Evolutionary conservation across 2,888 invertebrate species (phyloP).

Genomic region (Acleris laterana): DNA sequence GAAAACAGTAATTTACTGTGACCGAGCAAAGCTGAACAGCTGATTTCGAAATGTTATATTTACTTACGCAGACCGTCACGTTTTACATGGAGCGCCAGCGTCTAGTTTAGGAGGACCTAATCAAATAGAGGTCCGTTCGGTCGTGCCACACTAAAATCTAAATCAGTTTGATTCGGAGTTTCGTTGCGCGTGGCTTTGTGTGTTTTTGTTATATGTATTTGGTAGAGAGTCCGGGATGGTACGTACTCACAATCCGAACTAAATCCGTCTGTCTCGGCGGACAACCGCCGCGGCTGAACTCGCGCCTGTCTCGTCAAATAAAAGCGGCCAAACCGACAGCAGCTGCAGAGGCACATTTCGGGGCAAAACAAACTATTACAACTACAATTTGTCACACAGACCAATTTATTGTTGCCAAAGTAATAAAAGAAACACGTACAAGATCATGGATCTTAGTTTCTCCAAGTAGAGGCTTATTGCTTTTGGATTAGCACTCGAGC

Average conservation of each 20-base stretch:
- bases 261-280: conserved; percentile 27
- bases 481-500: conserved; percentile 5
- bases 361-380: conserved; percentile 16
- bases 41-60: conserved; percentile 5
- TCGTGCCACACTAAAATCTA: conserved; percentile 15
- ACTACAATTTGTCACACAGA: too few relatives aligned
- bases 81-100: conserved; percentile 14
- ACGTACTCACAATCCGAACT: conserved; percentile 22
- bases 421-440: too few relatives aligned
- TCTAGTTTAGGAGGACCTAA: conserved; percentile 29
- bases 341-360: conserved; percentile 3
- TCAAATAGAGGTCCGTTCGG: conserved; percentile 29
- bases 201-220: background rate
- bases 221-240: conserved; percentile 1
- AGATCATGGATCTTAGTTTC: background rate
- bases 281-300: conserved; percentile 14
- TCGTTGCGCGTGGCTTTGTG: background rate
- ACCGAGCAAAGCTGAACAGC: background rate
- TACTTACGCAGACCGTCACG: conserved; percentile 19
- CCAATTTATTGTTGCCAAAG: too few relatives aligned
- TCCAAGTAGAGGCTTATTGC: background rate
- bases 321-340: conserved; percentile 23
- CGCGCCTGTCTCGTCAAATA: conserved; percentile 27
- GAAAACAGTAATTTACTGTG: background rate
- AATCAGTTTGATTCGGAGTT: background rate